Conservation (phyloP, 2,113 vertebrate species). For the Chionodraco myersi region DNA sequence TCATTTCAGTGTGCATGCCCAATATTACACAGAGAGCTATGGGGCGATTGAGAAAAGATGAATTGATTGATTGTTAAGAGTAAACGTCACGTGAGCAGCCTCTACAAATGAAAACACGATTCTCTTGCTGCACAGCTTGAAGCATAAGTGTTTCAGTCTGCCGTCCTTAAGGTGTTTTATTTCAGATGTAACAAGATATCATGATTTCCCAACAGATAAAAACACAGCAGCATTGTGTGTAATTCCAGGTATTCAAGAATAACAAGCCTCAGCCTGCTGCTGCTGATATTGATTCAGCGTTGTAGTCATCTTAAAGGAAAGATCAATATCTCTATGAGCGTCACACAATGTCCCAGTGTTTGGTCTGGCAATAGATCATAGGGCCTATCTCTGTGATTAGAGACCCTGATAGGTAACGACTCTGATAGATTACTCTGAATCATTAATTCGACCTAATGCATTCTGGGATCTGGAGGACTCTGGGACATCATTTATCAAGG, state of each 20-base stretch:
- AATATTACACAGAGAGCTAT: slow-evolving; percentile 67
- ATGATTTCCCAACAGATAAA: slow-evolving; percentile 50
- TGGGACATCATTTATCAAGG: slow-evolving; percentile 23
- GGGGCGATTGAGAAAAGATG: slow-evolving; percentile 57
- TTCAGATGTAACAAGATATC: background rate
- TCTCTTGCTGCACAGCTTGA: slow-evolving; percentile 20
- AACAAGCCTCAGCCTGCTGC: slow-evolving; percentile 57
- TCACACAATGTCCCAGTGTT: slow-evolving; percentile 27
- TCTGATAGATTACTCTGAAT: slow-evolving; percentile 17
- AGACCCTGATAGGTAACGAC: slow-evolving; percentile 21
- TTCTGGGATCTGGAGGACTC: slow-evolving; percentile 54
- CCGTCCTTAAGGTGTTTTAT: background rate
- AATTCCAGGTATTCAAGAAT: slow-evolving; percentile 41
- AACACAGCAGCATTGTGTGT: slow-evolving; percentile 4
- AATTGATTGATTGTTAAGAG: slow-evolving; percentile 68
- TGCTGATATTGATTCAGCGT: slow-evolving; percentile 52
- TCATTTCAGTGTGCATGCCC: slow-evolving; percentile 40
- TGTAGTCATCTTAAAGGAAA: slow-evolving; percentile 43
- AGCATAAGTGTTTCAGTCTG: background rate
- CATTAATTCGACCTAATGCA: slow-evolving; percentile 46
- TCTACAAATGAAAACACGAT: slow-evolving; percentile 43
- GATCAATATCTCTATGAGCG: slow-evolving; percentile 68
- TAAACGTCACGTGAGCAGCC: slow-evolving; percentile 48
- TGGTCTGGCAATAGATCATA: slow-evolving; percentile 37
- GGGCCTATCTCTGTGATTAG: slow-evolving; percentile 30